Evolutionary conservation across 2,797 vertebrate species (phyloP), one percentile per base, ranked within the genome.

Genomic region (Tenualosa thibaudeaui): DNA sequence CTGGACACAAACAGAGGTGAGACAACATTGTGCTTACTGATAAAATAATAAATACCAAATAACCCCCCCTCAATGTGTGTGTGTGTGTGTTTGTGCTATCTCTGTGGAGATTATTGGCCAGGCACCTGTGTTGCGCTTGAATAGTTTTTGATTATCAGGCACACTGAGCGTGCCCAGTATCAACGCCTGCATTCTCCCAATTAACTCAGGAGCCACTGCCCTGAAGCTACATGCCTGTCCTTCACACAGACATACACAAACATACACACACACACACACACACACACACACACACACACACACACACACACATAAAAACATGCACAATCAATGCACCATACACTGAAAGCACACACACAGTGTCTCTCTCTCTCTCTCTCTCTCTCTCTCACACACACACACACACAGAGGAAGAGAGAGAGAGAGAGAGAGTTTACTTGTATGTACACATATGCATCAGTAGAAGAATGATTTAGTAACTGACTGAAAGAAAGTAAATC

Each of bases 61-160:
- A 88, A 89, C 81, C 83, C 56, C 85, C 24, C 26, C 19, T 82
- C 68, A 58, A 56, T 81, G 84, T 82, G 78, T 85, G 68, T 81
- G 78, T 85, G 83, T 60, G 51, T 86, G 81, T 84, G 81, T 81
- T 3, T 81, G 60, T 56, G 81, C 81, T 82, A 71, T 85, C 84
- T 87, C 81, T 46, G 22, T 68, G 58, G 83, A 60, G 85, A 86
- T 82, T 83, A 82, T 87, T 87, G 75, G 81, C 71, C 62, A 56
- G 26, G 37, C 82, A 86, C 83, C 85, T 85, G 86, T 84, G 82
- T 81, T 81, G 62, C 56, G 85, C 75, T 89, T 84, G 83, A 84
- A 81, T 87, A 83, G 86, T 86, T 88, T 89, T 87, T 86, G 86
- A 87, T 89, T 88, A 88, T 88, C 87, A 71, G 75, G 81, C 82